Conservation (phyloP, 1,140 invertebrate genomes). For the Parasteatoda tepidariorum region DNA sequence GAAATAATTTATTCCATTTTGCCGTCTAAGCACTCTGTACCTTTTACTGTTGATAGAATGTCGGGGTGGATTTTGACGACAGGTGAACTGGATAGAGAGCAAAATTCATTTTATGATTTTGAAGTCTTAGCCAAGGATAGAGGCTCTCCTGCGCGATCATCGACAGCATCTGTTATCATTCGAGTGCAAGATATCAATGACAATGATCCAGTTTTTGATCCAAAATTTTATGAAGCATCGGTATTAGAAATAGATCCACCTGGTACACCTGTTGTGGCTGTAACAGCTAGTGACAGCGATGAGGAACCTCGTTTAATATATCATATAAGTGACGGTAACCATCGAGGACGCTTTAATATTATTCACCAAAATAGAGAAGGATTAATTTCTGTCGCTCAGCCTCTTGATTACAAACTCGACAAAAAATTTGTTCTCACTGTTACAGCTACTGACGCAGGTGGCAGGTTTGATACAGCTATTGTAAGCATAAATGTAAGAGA, state of each 20-base stretch:
- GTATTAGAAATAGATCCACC: constrained; percentile 89
- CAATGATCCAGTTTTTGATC: constrained; percentile 70
- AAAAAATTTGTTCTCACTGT: constrained; percentile 72
- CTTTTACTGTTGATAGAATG: constrained; percentile 36
- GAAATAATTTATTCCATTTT: constrained; percentile 69
- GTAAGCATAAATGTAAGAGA: constrained; percentile 94
- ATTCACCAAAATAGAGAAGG: constrained; percentile 90
- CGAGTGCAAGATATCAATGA: constrained; percentile 67
- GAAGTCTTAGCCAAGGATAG: constrained; percentile 87
- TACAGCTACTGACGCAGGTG: constrained; percentile 88
- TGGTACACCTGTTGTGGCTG: constrained; percentile 86
- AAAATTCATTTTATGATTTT: constrained; percentile 83
- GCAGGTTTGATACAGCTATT: constrained; percentile 85
- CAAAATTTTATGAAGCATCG: constrained; percentile 85
- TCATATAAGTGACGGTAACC: constrained; percentile 89
- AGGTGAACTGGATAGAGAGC: constrained; percentile 90
- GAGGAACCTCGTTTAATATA: constrained; percentile 89
- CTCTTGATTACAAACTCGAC: constrained; percentile 76
- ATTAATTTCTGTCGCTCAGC: constrained; percentile 88
- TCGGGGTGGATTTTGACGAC: constrained; percentile 91
- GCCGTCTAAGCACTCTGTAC: constrained; percentile 13
- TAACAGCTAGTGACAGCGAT: constrained; percentile 91
- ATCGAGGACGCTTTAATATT: constrained; percentile 85
- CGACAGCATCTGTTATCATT: constrained; percentile 76
- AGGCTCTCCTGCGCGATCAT: constrained; percentile 82